These are phyloP conservation scores for Perdix hodgsoniae DNA, from an alignment of 2,797 vertebrate species.

Conservation along the genomic window DNA sequence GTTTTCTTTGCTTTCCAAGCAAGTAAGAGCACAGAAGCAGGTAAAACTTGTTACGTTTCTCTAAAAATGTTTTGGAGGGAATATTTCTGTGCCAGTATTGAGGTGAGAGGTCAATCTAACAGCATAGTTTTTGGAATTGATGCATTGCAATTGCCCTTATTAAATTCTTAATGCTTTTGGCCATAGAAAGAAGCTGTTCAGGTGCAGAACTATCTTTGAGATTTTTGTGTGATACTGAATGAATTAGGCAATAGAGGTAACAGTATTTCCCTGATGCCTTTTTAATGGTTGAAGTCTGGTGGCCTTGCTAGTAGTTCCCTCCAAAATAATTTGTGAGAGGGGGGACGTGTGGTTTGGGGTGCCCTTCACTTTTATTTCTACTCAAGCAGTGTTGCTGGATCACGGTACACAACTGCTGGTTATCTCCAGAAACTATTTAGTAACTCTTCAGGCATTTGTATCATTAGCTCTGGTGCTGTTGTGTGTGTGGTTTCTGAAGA, in stretches of 20 bases:
- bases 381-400: neutral
- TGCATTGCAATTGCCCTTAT: fast-evolving
- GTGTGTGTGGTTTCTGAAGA: fast-evolving
- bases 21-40: neutral
- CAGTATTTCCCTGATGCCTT: neutral
- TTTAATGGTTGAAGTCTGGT: neutral
- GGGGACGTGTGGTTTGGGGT: neutral
- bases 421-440: neutral
- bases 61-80: neutral
- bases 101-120: neutral
- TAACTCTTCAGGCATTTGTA: too few species aligned
- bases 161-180: neutral
- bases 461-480: too few species aligned
- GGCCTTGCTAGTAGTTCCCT: neutral
- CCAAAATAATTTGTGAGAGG: fast-evolving
- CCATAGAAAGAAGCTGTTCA: fast-evolving
- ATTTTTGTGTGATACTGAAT: neutral
- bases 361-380: neutral
- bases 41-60: neutral
- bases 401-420: neutral
- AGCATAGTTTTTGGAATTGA: fast-evolving
- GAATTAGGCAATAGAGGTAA: fast-evolving
- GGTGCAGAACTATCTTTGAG: neutral
- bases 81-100: fast-evolving
- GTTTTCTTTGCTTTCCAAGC: neutral